phyloP scores from a whole-genome alignment of 1,140 invertebrate species.

The Drosophila lini region DNA sequence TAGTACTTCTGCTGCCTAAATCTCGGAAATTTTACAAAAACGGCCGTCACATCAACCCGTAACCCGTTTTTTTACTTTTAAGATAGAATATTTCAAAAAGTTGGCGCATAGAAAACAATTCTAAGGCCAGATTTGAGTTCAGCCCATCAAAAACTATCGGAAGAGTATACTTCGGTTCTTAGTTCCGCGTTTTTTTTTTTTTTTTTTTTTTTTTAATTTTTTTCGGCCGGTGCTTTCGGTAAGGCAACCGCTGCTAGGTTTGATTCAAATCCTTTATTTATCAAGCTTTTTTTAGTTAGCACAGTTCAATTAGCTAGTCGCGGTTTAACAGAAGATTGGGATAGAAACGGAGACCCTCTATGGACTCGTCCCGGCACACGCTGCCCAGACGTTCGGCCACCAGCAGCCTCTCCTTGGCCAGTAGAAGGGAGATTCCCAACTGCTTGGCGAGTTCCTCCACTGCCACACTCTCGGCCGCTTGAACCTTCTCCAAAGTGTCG shows the following conservation, averaged over 20 bases:
- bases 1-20: no score
- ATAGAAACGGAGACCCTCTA: conserved; percentile 97
- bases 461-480: conserved; percentile 90
- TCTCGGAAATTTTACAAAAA: no score
- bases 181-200: no score
- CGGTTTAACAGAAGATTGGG: conserved; percentile 91
- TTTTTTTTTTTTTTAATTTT: no score
- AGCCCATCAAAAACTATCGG: no score
- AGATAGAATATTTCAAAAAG: no score
- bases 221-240: no score
- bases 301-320: conserved; percentile 19
- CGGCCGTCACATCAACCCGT: no score
- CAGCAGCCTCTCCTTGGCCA: conserved; percentile 94
- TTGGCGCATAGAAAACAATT: no score
- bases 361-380: conserved; percentile 96
- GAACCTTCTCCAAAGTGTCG: conserved; percentile 90
- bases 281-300: conserved; percentile 4
- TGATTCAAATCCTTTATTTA: conserved; percentile 14
- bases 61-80: no score
- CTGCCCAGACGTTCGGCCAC: conserved; percentile 93
- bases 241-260: not conserved
- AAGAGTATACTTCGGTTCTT: no score
- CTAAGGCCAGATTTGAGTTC: no score
- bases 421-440: conserved; percentile 92
- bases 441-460: conserved; percentile 93